Evolutionary conservation across 2,888 invertebrate genomes (phyloP), one percentile per base, ranked within the genome.

Genomic region (Xylota segnis): DNA sequence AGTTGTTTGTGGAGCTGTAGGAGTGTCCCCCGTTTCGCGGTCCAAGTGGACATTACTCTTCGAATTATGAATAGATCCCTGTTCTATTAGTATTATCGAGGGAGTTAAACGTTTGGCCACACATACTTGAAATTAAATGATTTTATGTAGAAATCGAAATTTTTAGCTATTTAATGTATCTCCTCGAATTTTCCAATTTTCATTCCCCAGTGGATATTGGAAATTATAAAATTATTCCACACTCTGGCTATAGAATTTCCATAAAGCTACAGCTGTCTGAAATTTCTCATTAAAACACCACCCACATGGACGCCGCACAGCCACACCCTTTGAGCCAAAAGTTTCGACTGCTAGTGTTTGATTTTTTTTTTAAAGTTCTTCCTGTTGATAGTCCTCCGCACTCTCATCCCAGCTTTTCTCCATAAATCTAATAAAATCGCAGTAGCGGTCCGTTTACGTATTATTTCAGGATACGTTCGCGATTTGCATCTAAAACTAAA

Each of bases 401-500:
- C 32, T 52, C 14, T 12, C 47, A 16, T 61, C 10, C 50, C 14
- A 10, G 29, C 54, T 76, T 27, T 43, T 59, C 32, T 71, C 29
- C 59, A 77, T 66, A 77, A 83, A 71, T 83, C 77, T 61, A 66
- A 66, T 83, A 72, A 83, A 83, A 61, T 72, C 71, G 29, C 65
- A 72, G 71, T 23, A 43, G 47, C 72, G 56, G 14, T 47, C 52
- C 32, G 29, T 37, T 14, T 14, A 16, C 34, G 6, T 37, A 14
- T 72, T 40, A 18, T 61, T 56, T 54, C 16, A 12, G 12, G 40
- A 34, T 14, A 66, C 32, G 29, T 47, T 72, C 72, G 78, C 68
- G 72, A 83, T 83, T 83, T 83, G 74, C 78, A 83, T 83, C 72
- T 72, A 47, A 78, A 83, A 63, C 50, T 63, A 68, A 70, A 43